Evolutionary conservation across 2,113 vertebrate species (phyloP).

Genomic region (Phodopus roborovskii): DNA sequence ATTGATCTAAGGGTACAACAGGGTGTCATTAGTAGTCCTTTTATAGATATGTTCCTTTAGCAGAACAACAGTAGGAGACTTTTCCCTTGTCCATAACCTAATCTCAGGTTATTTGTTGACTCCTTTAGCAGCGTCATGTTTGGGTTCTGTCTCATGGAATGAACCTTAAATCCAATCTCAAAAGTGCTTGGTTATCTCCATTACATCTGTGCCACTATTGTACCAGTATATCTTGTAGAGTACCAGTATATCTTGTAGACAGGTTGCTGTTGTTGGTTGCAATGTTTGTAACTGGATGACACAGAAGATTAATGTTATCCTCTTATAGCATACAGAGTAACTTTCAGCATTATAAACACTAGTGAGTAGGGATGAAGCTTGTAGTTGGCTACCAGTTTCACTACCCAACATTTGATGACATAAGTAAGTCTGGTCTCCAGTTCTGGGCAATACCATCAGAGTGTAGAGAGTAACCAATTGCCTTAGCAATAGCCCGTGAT

Average conservation of each 20-base stretch:
- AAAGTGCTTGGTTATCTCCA: background rate
- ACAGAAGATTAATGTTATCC: background rate
- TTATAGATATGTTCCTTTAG: background rate
- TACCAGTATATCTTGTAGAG: background rate
- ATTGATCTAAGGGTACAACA: background rate
- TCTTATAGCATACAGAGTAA: background rate
- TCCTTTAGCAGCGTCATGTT: background rate
- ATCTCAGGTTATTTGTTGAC: background rate
- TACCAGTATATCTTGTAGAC: background rate
- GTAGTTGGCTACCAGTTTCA: background rate
- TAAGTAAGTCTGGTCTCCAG: background rate
- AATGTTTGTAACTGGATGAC: background rate
- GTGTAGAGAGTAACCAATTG: background rate
- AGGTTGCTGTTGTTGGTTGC: background rate
- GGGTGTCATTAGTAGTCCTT: background rate
- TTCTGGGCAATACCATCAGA: background rate
- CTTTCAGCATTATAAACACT: background rate
- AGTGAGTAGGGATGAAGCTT: background rate
- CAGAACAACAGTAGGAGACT: background rate
- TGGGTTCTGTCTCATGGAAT: background rate
- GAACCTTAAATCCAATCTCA: background rate
- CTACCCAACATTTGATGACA: background rate
- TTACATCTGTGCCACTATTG: background rate
- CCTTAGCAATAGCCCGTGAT: background rate
- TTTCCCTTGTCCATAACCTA: background rate